Evolutionary conservation across 2,797 vertebrate genomes (phyloP).

Genomic region (Periparus ater): DNA sequence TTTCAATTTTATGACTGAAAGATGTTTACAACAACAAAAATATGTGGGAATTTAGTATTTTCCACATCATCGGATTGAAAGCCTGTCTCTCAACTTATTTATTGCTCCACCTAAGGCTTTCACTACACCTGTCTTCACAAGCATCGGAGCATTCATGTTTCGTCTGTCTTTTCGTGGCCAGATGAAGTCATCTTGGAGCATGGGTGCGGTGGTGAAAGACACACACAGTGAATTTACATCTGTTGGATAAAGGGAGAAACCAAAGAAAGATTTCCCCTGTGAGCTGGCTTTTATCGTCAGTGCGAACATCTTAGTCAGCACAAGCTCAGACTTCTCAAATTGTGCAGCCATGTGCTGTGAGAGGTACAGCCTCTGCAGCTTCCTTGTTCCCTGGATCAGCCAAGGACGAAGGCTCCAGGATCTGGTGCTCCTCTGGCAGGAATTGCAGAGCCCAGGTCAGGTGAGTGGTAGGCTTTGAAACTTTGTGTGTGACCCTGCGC

Average conservation of each 20-base stretch:
- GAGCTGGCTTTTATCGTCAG: not conserved
- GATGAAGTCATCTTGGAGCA: conserved; percentile 11
- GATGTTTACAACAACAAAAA: not conserved
- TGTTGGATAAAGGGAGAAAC: conserved; percentile 29
- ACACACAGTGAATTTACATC: not conserved
- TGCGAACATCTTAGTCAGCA: not conserved
- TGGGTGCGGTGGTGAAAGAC: not conserved
- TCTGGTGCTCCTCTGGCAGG: not conserved
- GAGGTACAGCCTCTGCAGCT: not conserved
- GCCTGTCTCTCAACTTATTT: not conserved
- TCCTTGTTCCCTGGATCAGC: not conserved
- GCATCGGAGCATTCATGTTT: not conserved
- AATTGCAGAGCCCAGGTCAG: not conserved
- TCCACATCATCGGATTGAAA: not conserved
- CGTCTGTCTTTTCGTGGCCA: not conserved
- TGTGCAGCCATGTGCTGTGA: not conserved
- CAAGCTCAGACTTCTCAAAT: not conserved
- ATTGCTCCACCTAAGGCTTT: not conserved
- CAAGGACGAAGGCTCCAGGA: not conserved
- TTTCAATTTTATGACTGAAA: not conserved
- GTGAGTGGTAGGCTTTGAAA: not conserved
- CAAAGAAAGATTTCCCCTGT: not conserved
- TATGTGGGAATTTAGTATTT: not conserved
- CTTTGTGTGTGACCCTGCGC: not conserved
- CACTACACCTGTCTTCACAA: conserved; percentile 14